Evolutionary conservation across 1,140 invertebrate species (phyloP).

Genomic region (Zaprionus capensis): DNA sequence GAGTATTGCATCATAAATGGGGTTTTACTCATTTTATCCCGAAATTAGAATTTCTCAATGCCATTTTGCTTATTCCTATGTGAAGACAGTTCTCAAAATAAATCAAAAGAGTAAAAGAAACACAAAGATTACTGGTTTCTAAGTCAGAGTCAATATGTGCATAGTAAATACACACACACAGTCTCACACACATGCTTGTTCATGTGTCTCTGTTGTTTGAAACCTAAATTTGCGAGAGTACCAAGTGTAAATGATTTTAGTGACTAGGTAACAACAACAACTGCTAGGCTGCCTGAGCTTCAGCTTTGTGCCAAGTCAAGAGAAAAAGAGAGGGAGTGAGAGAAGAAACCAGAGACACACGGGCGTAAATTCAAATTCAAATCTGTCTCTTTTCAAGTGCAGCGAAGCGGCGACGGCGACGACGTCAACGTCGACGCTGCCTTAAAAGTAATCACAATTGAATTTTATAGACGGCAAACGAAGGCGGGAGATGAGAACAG

Average conservation of each 20-base stretch:
- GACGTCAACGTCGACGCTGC: conserved; percentile 30
- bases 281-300: conserved; percentile 40
- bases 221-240: conserved; percentile 33
- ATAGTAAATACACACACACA: conserved; percentile 17
- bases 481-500: background rate
- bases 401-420: conserved; percentile 51
- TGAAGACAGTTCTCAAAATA: conserved; percentile 28
- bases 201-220: conserved; percentile 4
- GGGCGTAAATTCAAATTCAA: conserved; percentile 52
- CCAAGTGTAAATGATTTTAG: conserved; percentile 51
- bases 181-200: background rate
- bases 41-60: background rate
- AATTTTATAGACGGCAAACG: conserved; percentile 54
- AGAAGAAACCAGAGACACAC: conserved; percentile 14
- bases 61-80: background rate
- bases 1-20: background rate
- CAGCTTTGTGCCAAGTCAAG: conserved; percentile 44
- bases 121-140: conserved; percentile 38
- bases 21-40: background rate
- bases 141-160: conserved; percentile 31
- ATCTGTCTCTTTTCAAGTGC: conserved; percentile 69
- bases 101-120: conserved; percentile 28
- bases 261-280: conserved; percentile 36
- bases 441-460: conserved; percentile 71
- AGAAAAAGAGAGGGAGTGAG: conserved; percentile 22